Evolutionary conservation across 2,888 invertebrate species (phyloP).

Genomic region (Drosophila imparisetae): DNA sequence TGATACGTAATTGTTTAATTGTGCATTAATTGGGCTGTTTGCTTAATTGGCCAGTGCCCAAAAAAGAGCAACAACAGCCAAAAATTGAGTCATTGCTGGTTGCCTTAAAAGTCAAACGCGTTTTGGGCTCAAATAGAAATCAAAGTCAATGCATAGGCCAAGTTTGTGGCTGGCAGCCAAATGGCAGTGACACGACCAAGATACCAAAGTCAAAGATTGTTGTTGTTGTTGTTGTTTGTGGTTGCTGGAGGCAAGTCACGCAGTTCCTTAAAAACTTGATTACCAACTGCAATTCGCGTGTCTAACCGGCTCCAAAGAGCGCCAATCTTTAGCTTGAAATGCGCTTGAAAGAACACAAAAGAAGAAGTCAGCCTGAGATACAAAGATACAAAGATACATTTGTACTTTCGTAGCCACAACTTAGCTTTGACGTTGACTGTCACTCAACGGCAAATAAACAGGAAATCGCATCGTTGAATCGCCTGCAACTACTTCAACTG

Average conservation of each 20-base stretch:
- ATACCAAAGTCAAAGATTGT: conserved; percentile 41
- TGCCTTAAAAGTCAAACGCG: conserved; percentile 23
- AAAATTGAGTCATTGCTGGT: conserved; percentile 8
- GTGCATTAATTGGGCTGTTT: conserved; percentile 58
- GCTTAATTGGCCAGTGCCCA: conserved; percentile 64
- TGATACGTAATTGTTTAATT: conserved; percentile 70
- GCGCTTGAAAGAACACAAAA: conserved; percentile 27
- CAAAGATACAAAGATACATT: conserved; percentile 52
- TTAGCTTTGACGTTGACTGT: conserved; percentile 68
- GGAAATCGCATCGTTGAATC: conserved; percentile 63
- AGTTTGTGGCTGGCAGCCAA: conserved; percentile 35
- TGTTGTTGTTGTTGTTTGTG: conserved; percentile 1
- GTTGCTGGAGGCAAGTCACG: conserved; percentile 67
- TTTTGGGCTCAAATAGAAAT: conserved; percentile 28
- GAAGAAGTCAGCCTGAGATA: conserved; percentile 27
- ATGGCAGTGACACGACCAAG: conserved; percentile 62
- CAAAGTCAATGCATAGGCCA: conserved; percentile 27
- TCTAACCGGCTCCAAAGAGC: conserved; percentile 64
- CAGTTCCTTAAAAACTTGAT: conserved; percentile 73
- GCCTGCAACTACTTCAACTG: conserved; percentile 35
- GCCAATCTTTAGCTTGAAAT: conserved; percentile 39
- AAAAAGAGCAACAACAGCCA: conserved; percentile 32
- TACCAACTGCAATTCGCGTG: conserved; percentile 55
- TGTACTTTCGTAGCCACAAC: conserved; percentile 57
- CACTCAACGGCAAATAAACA: conserved; percentile 62